These are phyloP conservation scores for Ceratosolen fusciceps DNA, from an alignment of 1,140 invertebrate genomes.

Conservation along the genomic window DNA sequence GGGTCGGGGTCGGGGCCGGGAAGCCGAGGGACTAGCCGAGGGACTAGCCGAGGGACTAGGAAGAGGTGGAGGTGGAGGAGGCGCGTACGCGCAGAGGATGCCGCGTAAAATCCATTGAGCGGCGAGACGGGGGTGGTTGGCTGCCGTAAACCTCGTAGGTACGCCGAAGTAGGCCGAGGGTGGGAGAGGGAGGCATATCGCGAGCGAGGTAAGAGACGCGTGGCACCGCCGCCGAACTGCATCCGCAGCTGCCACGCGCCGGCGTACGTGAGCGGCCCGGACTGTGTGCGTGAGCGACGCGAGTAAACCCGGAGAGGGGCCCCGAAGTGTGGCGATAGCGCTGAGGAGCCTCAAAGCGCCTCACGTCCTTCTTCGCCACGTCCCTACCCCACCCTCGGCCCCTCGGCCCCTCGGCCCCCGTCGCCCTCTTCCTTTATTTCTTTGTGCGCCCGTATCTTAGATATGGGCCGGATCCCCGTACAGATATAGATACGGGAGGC, in stretches of 20 bases:
- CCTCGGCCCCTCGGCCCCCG: background rate
- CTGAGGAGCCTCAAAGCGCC: conserved; percentile 17
- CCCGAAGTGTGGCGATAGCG: conserved; percentile 25
- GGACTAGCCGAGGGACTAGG: background rate
- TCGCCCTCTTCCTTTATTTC: conserved; percentile 10
- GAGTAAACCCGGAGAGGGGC: conserved; percentile 1
- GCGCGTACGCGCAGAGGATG: background rate
- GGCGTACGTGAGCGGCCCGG: conserved; percentile 44
- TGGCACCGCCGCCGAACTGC: conserved; percentile 59
- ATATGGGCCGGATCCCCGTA: conserved; percentile 3
- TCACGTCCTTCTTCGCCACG: background rate
- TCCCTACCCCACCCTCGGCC: background rate
- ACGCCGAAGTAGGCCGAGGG: background rate
- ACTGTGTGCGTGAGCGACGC: conserved; percentile 9
- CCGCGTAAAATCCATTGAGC: no score
- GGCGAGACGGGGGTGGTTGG: conserved; percentile 4
- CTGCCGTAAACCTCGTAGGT: no score
- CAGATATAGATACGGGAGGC: conserved; percentile 4
- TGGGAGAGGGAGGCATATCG: conserved; percentile 41
- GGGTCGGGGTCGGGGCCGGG: background rate
- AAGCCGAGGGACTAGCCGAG: background rate
- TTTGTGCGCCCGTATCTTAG: conserved; percentile 30
- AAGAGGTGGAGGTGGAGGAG: background rate
- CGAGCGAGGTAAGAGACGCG: conserved; percentile 56
- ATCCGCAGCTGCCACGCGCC: conserved; percentile 64